Base-by-base conservation (phyloP, 2,888 invertebrate species). In the Invenusta paracnida region DNA sequence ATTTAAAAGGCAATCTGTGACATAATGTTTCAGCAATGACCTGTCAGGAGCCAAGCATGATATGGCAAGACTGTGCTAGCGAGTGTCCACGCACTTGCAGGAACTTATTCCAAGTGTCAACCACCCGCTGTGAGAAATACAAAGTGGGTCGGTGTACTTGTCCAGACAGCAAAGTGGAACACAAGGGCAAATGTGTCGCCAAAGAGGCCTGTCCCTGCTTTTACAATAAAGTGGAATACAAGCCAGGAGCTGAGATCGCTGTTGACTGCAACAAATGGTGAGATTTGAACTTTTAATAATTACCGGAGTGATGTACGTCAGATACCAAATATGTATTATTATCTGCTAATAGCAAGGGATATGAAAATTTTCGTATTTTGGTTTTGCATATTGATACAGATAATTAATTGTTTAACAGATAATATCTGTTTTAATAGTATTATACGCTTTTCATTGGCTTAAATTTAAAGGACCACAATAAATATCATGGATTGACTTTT, bases 171-270 rank as follows among this genome's bases (percentile, higher is more conserved):
- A 31, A 67, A 27, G 84, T 86, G 27, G 84, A 86, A 29, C 28
- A 86, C 29, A n/a, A 29, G n/a, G 79, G 79, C 25, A 85, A 27
- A 23, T 86, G 86, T 85, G 92, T 94, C 13, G 89, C 91, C 0
- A 88, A 92, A 0, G 85, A 87, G 17, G 89, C 91, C 83, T 91
- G 91, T 0, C 89, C 91, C 11, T 95, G 95, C 90, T 92, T 91
- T 87, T 93, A 94, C 89, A 94, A 94, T 87, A 94, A 94, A 0
- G 87, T 88, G 81, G 87, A 88, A 30, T 89, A 89, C 87, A 85
- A 81, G 5, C 87, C 88, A 73, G 89, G 90, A 17, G 87, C 87
- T 1, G 88, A 87, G 0, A 88, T 90, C 5, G 88, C 87, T 90
- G 88, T 89, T 48, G 89, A 89, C 84, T 90, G 90, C 86, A 90